Percentiles rank a stretch among this genome's conserved stretches.
These are phyloP conservation scores for Phymastichus coffea DNA, from an alignment of 1,140 invertebrate genomes.

Conservation along the genomic window DNA sequence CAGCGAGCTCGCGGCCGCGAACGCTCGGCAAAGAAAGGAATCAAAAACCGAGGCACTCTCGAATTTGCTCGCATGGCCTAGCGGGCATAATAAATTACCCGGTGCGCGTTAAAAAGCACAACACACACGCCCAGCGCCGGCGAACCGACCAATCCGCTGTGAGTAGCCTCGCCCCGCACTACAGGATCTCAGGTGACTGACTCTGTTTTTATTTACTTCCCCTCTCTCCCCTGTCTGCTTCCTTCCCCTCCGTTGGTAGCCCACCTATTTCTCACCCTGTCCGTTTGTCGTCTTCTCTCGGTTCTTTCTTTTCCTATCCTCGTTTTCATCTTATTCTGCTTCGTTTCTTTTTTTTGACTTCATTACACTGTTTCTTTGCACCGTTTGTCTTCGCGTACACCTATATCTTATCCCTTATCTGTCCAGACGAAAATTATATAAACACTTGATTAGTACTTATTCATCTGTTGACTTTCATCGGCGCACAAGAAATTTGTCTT, in stretches of 20 bases:
- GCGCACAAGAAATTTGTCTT: too few species aligned
- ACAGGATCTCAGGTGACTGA: conserved; percentile 11
- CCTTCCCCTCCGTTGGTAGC: background rate
- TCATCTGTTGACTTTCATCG: too few species aligned
- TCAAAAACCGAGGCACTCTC: too few species aligned
- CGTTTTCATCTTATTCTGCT: background rate
- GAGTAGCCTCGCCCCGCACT: background rate
- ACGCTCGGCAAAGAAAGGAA: too few species aligned
- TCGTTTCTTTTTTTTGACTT: conserved; percentile 8
- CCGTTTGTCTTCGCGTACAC: conserved; percentile 11
- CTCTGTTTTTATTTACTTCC: conserved; percentile 21
- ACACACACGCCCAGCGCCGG: conserved; percentile 17
- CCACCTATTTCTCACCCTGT: background rate
- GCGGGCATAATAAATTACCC: conserved; percentile 7
- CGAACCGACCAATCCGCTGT: conserved; percentile 17
- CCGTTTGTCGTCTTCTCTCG: background rate
- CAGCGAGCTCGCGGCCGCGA: too few species aligned
- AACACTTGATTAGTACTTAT: too few species aligned
- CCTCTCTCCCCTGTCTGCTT: background rate
- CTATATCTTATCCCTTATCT: too few species aligned
- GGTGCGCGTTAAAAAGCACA: background rate
- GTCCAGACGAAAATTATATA: too few species aligned
- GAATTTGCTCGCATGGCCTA: too few species aligned
- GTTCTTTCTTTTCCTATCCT: background rate
- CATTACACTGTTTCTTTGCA: conserved; percentile 8